Percentiles rank a stretch among this genome's conserved stretches.
These are phyloP conservation scores for Ploceus nigricollis DNA, from an alignment of 2,113 vertebrate species.

Conservation along the genomic window DNA sequence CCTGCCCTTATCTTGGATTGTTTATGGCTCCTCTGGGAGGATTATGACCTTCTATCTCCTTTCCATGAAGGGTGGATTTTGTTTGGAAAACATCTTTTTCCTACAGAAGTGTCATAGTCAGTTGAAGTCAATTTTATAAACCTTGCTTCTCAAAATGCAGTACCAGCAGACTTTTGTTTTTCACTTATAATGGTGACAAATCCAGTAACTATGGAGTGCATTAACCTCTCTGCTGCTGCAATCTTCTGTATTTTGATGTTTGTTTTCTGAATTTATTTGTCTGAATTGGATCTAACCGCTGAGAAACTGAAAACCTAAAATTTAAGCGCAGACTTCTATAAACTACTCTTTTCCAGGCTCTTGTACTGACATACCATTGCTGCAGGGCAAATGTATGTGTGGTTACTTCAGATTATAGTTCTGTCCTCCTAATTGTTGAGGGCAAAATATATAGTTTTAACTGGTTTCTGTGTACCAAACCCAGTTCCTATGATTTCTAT, in stretches of 20 bases:
- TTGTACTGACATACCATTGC: constrained; percentile 20
- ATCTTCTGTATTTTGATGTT: constrained; percentile 1
- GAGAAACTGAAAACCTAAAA: constrained; percentile 34
- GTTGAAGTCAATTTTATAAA: constrained; percentile 10
- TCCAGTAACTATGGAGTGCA: neutral
- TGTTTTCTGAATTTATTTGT: constrained; percentile 51
- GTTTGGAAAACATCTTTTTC: constrained; percentile 44
- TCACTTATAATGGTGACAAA: neutral
- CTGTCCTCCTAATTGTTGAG: constrained; percentile 19
- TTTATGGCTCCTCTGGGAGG: constrained; percentile 56
- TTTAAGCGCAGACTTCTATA: constrained; percentile 38
- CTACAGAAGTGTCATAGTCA: neutral
- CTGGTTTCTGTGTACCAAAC: neutral
- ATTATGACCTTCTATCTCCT: constrained; percentile 59
- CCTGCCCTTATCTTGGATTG: constrained; percentile 49
- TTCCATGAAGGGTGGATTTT: constrained; percentile 11
- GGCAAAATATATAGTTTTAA: neutral
- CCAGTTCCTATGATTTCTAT: neutral
- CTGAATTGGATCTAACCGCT: constrained; percentile 16
- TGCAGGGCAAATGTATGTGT: constrained; percentile 40
- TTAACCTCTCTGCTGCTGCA: constrained; percentile 17
- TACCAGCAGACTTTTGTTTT: neutral
- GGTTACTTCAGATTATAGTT: constrained; percentile 48
- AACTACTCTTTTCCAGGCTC: constrained; percentile 22
- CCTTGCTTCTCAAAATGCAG: constrained; percentile 3